phyloP scores from a whole-genome alignment of 2,888 invertebrate genomes.

The Thymelicus sylvestris region DNA sequence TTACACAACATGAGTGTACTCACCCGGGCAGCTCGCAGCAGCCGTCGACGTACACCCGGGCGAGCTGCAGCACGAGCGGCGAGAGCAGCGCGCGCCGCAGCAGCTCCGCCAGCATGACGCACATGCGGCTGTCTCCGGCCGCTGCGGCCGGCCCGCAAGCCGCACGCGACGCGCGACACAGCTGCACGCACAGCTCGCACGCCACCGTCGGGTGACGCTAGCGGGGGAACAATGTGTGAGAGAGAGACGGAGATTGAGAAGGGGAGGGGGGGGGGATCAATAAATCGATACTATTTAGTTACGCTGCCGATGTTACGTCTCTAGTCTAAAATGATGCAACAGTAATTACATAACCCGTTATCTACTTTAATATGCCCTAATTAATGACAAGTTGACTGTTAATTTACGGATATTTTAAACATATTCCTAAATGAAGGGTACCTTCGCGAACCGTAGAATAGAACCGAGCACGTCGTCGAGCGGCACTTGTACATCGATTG shows the following conservation, averaged over 20 bases:
- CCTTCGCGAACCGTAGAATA: slow-evolving; percentile 54
- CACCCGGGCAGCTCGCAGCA: slow-evolving; percentile 45
- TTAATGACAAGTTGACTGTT: too few species aligned
- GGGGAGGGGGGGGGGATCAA: too few species aligned
- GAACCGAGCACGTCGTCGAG: slow-evolving; percentile 51
- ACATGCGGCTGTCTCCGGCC: not conserved
- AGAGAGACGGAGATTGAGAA: too few species aligned
- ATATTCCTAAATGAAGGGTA: slow-evolving; percentile 34
- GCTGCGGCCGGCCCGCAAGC: too few species aligned
- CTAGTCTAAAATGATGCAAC: too few species aligned
- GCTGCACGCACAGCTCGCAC: slow-evolving; percentile 12
- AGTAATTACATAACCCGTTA: too few species aligned
- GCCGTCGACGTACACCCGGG: slow-evolving; percentile 45
- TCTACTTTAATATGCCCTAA: too few species aligned
- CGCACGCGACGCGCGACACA: slow-evolving; percentile 38
- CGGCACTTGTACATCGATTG: slow-evolving; percentile 50
- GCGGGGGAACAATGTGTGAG: not conserved
- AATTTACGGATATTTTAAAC: too few species aligned
- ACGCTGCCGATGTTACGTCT: too few species aligned
- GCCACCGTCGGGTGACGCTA: not conserved
- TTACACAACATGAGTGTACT: too few species aligned
- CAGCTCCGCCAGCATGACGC: slow-evolving; percentile 6
- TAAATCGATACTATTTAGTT: too few species aligned
- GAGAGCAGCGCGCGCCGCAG: slow-evolving; percentile 24
- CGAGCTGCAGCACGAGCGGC: slow-evolving; percentile 48